Base-by-base conservation (phyloP, 1,140 invertebrate genomes). In the Ostrea denselamellosa region DNA sequence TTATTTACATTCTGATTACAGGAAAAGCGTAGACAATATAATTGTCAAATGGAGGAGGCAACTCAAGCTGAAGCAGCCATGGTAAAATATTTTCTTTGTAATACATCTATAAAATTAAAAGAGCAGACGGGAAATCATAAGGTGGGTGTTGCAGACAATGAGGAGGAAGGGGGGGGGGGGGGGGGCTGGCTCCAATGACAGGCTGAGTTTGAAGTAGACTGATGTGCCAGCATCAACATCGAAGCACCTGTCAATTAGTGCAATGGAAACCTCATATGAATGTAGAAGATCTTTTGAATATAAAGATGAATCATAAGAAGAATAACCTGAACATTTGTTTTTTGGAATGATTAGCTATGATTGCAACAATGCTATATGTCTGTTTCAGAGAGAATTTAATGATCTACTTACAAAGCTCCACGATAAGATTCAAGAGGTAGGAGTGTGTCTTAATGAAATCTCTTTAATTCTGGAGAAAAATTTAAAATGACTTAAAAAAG, bases 401-500 rank as follows among this genome's bases (percentile, higher is more conserved):
- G 94, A 95, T 85, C 89, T 95, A 86, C 86, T 98, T 85, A 97
- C 97, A 68, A 97, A 98, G 94, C 95, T 98, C 89, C 97, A 98
- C 93, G 97, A 98, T 94, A 98, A 98, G 95, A 98, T 99, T 96
- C 97, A 98, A 93, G 97, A 98, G 95, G 98, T 97, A 77, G 90
- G 97, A 85, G 22, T 83, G 52, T 44, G 12, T n/a, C 51, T 52
- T 51, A 7, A 71, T 34, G 9, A 71, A 14, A 14, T 25, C 34
- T 44, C 34, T 44, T 44, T 22, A 81, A 25, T 81, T 81, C 25
- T n/a, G 25, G 22, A 44, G 34, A 81, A 81, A 14, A 81, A 44
- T 44, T 44, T 1, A 44, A n/a, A n/a, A n/a, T 1, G 34, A 44
- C 34, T 44, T 44, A 44, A 44, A 44, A 44, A 44, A 44, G 34